Evolutionary conservation across 2,797 vertebrate species (phyloP), one percentile per base, ranked within the genome.

Genomic region (Trachops cirrhosus): DNA sequence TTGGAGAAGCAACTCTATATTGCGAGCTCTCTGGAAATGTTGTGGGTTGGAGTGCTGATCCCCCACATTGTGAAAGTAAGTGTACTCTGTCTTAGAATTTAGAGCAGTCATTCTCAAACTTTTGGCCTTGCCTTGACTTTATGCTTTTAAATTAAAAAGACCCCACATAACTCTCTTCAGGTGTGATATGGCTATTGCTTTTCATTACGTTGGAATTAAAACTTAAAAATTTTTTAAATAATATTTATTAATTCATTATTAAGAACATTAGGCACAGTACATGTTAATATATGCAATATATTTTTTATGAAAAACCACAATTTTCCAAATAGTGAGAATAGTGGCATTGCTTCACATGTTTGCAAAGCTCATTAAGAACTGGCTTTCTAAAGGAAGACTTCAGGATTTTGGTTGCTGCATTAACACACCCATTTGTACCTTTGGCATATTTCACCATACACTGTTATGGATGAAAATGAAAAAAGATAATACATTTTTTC

Each of bases 51-150:
- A 14, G 0, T 37, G 26, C 6, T 83, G 0, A 0, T 1, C 0
- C 91, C 46, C 98, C 98, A 68, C 0, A 1, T 0, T 99, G 98
- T 98, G 82, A 98, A 39, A 91, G 98, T 99, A 78, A 98, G 98
- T 98, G 73, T 68, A 67, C 87, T 19, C 22, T 94, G 1, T 77
- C 15, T 78, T 59, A 74, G 5, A 85, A 46, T 67, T 88, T 91
- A 77, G 48, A 91, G 11, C 18, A 64, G 2, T 29, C 0, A 54
- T 94, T 80, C 44, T 91, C 21, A 62, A 48, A 26, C 48, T n/a
- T 84, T 71, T 59, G 68, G 21, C 7, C 10, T 71, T 3, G 4
- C 44, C 26, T 67, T 1, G 2, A 32, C 14, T 48, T 86, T 75
- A 62, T 39, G 12, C 19, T 79, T 94, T 93, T 52, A 84, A 37